A percentile compares a stretch with the other conserved stretches of the same genome.
phyloP scores from a whole-genome alignment of 2,113 vertebrate genomes.

The Dendropsophus ebraccatus region DNA sequence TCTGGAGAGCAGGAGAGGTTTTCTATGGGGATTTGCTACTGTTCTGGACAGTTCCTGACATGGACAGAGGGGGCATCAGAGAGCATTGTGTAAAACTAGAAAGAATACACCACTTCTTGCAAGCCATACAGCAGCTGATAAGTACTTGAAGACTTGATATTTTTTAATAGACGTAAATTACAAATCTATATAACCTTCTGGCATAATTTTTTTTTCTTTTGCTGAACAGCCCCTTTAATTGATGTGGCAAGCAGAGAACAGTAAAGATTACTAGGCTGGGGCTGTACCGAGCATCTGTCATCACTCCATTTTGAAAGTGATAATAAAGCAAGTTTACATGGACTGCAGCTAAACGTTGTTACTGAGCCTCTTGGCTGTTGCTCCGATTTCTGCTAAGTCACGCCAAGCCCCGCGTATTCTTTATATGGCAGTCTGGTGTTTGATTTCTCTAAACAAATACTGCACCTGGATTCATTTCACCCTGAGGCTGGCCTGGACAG shows the following conservation, averaged over 20 bases:
- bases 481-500: background rate
- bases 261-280: background rate
- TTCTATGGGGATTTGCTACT: too few relatives aligned
- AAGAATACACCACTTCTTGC: too few relatives aligned
- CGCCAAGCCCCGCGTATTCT: background rate
- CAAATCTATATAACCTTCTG: too few relatives aligned
- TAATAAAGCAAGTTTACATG: background rate
- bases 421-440: constrained; percentile 4
- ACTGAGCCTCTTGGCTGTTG: background rate
- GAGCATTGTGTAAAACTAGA: too few relatives aligned
- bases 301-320: background rate
- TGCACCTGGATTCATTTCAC: constrained; percentile 7
- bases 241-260: background rate
- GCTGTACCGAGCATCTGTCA: background rate
- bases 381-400: background rate
- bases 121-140: too few relatives aligned
- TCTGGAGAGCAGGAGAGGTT: too few relatives aligned
- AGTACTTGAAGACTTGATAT: too few relatives aligned
- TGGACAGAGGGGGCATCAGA: too few relatives aligned
- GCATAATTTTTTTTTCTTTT: too few relatives aligned
- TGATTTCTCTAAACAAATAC: constrained; percentile 16
- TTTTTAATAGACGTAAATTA: too few relatives aligned
- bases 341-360: background rate
- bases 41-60: too few relatives aligned
- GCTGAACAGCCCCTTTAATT: too few relatives aligned